phyloP scores from a whole-genome alignment of 2,888 invertebrate genomes.

The Cylloceria caligata region DNA sequence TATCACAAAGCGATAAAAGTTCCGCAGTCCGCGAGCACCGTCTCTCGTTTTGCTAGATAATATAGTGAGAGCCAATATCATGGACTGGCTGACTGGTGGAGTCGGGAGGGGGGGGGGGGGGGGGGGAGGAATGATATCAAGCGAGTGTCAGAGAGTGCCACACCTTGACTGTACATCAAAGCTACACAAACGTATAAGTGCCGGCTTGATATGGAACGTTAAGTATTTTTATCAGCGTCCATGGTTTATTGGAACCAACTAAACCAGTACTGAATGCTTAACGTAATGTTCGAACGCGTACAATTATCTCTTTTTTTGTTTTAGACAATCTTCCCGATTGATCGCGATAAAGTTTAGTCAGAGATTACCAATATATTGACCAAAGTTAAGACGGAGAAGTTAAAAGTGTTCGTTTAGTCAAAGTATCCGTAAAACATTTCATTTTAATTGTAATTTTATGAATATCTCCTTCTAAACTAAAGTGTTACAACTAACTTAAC shows the following conservation, averaged over 20 bases:
- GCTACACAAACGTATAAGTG: slow-evolving; percentile 26
- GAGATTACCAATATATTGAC: background rate
- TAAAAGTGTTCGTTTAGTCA: background rate
- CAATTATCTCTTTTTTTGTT: slow-evolving; percentile 15
- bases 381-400: background rate
- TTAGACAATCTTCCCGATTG: slow-evolving; percentile 17
- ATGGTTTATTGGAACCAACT: slow-evolving; percentile 25
- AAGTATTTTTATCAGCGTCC: slow-evolving; percentile 10
- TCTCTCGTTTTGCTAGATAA: slow-evolving; percentile 57
- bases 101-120: background rate
- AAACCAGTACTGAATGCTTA: slow-evolving; percentile 35
- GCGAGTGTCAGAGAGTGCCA: slow-evolving; percentile 16
- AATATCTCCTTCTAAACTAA: background rate
- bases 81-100: slow-evolving; percentile 25
- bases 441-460: background rate
- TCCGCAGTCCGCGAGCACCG: slow-evolving; percentile 43
- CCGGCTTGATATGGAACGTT: slow-evolving; percentile 30
- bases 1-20: slow-evolving; percentile 63
- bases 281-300: slow-evolving; percentile 24
- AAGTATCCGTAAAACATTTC: background rate
- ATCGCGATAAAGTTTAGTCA: slow-evolving; percentile 18
- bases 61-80: slow-evolving; percentile 57
- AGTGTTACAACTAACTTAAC: background rate
- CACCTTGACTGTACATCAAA: slow-evolving; percentile 42
- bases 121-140: background rate